Evolutionary conservation across 1,140 invertebrate species (phyloP), one percentile per base, ranked within the genome.

Genomic region (Tribolium castaneum): DNA sequence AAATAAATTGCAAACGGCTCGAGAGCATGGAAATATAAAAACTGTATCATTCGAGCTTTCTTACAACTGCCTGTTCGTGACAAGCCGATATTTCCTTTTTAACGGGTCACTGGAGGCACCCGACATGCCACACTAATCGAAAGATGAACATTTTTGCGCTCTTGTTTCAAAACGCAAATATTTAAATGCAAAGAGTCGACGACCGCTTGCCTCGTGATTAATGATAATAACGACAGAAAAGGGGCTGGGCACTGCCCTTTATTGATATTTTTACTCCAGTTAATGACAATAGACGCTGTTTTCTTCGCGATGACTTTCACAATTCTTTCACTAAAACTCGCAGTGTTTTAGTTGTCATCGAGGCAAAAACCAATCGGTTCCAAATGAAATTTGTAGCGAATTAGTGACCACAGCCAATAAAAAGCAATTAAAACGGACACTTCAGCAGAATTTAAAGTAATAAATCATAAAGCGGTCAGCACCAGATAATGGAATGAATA

Each of bases 401-500:
- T 66, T 22, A 54, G 49, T 54, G 49, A 16, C 25, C 50, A 50
- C 70, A 14, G n/a, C 71, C 71, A 52, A 52, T 54, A 51, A 73
- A 51, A 51, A 52, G 30, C 71, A 52, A 52, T 72, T 72, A 72
- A 50, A 72, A 39, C 70, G 6, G 30, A 73, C 52, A 73, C 71
- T 73, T 73, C 49, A 73, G 71, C 71, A 54, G 52, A 73, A 73
- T 73, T 73, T 73, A 10, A 66, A 73, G 71, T 12, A 52, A 73
- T 73, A 73, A 73, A 73, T 73, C 71, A 73, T 54, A 54, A 73
- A 66, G 30, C 50, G 49, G 71, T 73, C 71, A 73, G 30, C 71
- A 66, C n/a, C 49, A 73, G 71, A 73, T 73, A 73, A 73, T 73
- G 30, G 19, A 73, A 72, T 72, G 70, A 72, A 73, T 73, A 73